Evolutionary conservation across 2,888 invertebrate species (phyloP), one percentile per base, ranked within the genome.

Genomic region (Malachius bipustulatus): DNA sequence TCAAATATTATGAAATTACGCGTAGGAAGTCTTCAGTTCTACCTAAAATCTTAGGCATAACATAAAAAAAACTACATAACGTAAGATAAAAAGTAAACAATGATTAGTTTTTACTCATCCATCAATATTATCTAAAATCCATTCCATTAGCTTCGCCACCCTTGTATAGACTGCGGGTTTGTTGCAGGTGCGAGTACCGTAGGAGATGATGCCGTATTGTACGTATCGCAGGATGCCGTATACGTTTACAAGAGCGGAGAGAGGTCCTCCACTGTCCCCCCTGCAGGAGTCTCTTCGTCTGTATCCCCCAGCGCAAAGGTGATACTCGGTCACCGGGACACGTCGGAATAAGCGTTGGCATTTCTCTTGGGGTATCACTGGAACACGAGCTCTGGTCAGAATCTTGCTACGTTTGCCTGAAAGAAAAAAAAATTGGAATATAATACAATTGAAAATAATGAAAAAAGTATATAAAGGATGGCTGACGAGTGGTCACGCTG

Each of bases 91-190:
- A n/a, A n/a, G n/a, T n/a, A n/a, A n/a, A n/a, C n/a, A n/a, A n/a
- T n/a, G n/a, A n/a, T n/a, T n/a, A n/a, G n/a, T n/a, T n/a, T n/a
- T n/a, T 19, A 6, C 47, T 55, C 50, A 68, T 3, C 64, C 56
- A 29, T 49, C 55, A 9, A 64, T 60, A 57, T 60, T 63, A 19
- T 66, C 61, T 30, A 73, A 51, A 47, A 82, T 77, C 82, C 82
- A 82, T 38, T 73, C 67, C 35, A 75, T 54, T 50, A 74, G 81
- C 9, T 67, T 60, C 0, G 71, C 59, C 1, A 81, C 70, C 26
- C 69, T 65, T 0, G 79, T 81, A 54, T 82, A 82, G 2, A 82
- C 73, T 0, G 76, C 81, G 0, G 82, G 82, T 64, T 71, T 72
- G 1, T 69, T 70, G 43, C 64, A 65, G 16, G 45, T 43, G 40